Evolutionary conservation across 2,797 vertebrate genomes (phyloP).

Genomic region (Cheirogaleus major): DNA sequence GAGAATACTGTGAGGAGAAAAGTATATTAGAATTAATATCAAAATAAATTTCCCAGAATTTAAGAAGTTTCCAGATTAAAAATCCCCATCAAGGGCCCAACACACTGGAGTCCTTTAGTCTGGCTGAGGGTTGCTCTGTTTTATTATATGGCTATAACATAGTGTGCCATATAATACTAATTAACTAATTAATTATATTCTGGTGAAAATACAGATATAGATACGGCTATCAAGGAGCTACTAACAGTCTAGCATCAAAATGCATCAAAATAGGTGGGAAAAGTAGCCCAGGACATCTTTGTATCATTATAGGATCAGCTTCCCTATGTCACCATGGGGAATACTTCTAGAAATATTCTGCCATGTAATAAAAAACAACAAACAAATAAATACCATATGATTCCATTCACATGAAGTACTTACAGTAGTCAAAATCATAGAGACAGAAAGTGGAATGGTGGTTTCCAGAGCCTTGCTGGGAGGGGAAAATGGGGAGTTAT

Average conservation of each 20-base stretch:
- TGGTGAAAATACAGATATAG: not conserved
- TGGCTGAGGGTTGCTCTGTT: not conserved
- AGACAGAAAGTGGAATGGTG: not conserved
- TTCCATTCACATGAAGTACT: not conserved
- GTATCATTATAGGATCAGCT: not conserved
- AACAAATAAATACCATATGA: not conserved
- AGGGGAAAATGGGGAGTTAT: not conserved
- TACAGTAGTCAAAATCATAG: not conserved
- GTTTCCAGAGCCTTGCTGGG: not conserved
- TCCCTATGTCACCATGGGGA: not conserved
- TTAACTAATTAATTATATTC: not conserved
- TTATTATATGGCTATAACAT: not conserved
- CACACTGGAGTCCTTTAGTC: not conserved
- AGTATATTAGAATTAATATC: not conserved
- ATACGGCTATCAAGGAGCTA: not conserved
- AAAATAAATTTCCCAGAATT: not conserved
- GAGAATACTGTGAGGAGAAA: not conserved
- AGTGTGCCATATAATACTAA: not conserved
- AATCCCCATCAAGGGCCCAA: not conserved
- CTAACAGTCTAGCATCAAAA: not conserved
- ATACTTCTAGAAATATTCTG: not conserved
- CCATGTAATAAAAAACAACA: not conserved
- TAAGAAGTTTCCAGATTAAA: not conserved
- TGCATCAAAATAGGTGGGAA: not conserved
- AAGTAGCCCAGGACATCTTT: not conserved